Base-by-base conservation (phyloP, 2,113 vertebrate genomes). In the Notarius quadriscutis region DNA sequence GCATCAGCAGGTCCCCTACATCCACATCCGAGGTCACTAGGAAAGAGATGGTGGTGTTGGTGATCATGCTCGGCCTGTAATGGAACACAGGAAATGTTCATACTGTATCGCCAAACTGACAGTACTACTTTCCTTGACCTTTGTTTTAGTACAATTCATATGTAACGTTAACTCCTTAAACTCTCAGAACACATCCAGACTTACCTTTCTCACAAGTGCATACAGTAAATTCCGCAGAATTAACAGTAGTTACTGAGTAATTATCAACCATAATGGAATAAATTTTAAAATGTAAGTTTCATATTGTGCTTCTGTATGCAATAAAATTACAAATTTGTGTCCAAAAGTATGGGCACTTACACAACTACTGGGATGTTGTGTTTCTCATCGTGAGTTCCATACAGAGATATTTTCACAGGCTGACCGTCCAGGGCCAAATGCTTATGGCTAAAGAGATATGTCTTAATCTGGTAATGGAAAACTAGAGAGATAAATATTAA, bases 381-480 rank as follows among this genome's bases (percentile, higher is more conserved):
- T 48, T 96, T 97, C 92, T 98, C 96, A 0, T 94, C 95, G 0
- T 94, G 91, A 0, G 96, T 97, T 75, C 98, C 98, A 51, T 95
- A 96, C 74, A 99, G 94, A 53, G 98, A 99, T 63, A 99, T 94
- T 75, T 94, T 94, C 41, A 99, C 94, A 0, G 95, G 95, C 89
- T 98, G 97, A 90, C 97, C 95, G 4, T 90, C 95, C 88, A 96
- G 95, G 0, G 87, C 96, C 0, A 75, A 72, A 27, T 79, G 83
- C 15, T 93, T 91, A 53, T 95, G 91, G 71, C 96, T 96, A 94
- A 97, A 98, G 93, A 99, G 96, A 91, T 99, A 97, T 53, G 97
- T 93, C 94, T 99, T 99, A 69, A 99, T 95, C 93, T 99, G 98
- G 92, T 98, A 99, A 91, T 99, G 98, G 92, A 98, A 99, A 85